Evolutionary conservation across 2,113 vertebrate species (phyloP).

Genomic region (Murina feae): DNA sequence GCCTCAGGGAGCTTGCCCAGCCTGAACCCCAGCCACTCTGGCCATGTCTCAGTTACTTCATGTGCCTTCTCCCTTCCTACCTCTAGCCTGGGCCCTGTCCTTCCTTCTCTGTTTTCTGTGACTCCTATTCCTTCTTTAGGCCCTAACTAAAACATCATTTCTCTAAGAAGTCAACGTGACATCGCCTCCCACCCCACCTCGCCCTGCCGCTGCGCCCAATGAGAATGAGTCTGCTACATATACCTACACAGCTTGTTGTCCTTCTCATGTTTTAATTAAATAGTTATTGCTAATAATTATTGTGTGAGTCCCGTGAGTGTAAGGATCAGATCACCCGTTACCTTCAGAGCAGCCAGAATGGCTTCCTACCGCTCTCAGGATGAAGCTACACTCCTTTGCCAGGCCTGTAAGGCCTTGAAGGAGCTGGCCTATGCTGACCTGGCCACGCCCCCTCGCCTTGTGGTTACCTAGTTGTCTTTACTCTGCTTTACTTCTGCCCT

Average conservation of each 20-base stretch:
- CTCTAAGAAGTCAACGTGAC: background rate
- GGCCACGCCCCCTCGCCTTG: fast-evolving
- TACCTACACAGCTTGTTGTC: too few species aligned
- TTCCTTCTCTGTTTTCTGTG: background rate
- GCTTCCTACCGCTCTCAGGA: background rate
- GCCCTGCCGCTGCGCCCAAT: background rate
- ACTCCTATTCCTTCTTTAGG: background rate
- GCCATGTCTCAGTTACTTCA: background rate
- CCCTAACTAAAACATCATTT: background rate
- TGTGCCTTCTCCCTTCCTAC: fast-evolving
- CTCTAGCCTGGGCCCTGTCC: background rate
- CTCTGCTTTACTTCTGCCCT: background rate
- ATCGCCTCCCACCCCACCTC: too few species aligned
- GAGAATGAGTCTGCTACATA: background rate
- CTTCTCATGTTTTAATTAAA: fast-evolving
- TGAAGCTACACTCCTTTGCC: background rate
- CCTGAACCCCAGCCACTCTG: background rate
- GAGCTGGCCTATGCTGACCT: too few species aligned
- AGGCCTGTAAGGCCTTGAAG: background rate
- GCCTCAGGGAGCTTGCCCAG: background rate
- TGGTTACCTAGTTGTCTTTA: fast-evolving
- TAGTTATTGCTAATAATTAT: too few species aligned
- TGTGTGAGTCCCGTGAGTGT: background rate
- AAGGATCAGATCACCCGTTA: background rate
- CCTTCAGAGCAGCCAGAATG: background rate